phyloP scores from a whole-genome alignment of 2,888 invertebrate species.

The Cryptops parisi region DNA sequence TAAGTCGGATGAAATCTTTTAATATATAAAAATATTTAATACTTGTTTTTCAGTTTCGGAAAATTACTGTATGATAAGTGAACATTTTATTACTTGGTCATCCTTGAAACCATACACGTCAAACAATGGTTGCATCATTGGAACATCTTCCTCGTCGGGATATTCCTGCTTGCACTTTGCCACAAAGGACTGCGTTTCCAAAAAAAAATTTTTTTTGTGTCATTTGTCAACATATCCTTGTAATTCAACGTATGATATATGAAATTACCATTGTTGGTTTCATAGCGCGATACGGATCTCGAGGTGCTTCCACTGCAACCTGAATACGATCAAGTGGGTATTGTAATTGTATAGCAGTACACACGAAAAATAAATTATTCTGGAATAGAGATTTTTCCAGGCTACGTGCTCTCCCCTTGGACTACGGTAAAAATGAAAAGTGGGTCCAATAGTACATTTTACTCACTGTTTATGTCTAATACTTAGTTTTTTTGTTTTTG shows the following conservation, averaged over 20 bases:
- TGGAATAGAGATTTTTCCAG: no score
- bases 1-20: not conserved
- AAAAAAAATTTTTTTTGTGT: not conserved
- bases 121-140: constrained; percentile 4
- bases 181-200: not conserved
- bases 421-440: no score
- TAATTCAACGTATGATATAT: not conserved
- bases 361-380: no score
- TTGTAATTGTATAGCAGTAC: no score
- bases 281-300: not conserved
- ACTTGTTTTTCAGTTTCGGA: no score
- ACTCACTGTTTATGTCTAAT: no score
- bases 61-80: no score
- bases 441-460: no score
- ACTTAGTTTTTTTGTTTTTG: no score
- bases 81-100: constrained; percentile 10
- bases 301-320: constrained; percentile 1
- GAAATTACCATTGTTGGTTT: not conserved
- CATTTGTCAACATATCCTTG: not conserved
- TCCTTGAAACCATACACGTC: constrained; percentile 6
- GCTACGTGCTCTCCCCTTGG: no score
- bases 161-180: constrained; percentile 2
- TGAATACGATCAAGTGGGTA: no score
- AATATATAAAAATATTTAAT: not conserved
- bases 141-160: not conserved